A percentile compares a stretch with the other conserved stretches of the same genome.
These are phyloP conservation scores for Dynastes hyllus DNA, from an alignment of 2,888 invertebrate species.

Conservation along the genomic window DNA sequence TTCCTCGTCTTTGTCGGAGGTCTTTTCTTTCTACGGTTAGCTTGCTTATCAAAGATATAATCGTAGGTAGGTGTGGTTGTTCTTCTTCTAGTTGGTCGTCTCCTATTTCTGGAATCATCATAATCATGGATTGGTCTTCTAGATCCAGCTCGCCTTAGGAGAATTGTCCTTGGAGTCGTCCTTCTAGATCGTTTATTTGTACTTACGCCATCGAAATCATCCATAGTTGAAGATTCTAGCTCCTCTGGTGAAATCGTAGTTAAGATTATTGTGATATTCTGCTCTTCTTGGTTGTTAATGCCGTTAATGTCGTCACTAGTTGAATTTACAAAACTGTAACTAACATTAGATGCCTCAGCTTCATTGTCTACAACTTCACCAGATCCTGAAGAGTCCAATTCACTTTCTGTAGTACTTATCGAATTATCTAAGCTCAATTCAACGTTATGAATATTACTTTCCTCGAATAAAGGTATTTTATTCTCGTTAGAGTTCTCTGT, in stretches of 20 bases:
- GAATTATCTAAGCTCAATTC: neutral
- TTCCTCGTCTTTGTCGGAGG: constrained; percentile 47
- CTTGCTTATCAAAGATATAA: constrained; percentile 43
- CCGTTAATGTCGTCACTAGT: neutral
- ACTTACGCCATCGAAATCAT: neutral
- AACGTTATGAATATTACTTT: neutral
- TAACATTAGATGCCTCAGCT: constrained; percentile 27
- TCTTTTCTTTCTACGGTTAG: constrained; percentile 48
- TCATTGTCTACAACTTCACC: constrained; percentile 1
- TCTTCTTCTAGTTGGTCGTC: constrained; percentile 39
- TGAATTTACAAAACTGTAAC: constrained; percentile 1
- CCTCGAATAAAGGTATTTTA: constrained; percentile 6
- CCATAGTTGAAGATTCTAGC: no score
- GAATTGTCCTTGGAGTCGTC: constrained; percentile 48
- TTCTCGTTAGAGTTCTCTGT: neutral
- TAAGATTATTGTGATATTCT: neutral
- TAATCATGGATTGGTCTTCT: constrained; percentile 42
- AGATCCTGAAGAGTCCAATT: neutral
- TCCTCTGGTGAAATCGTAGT: constrained; percentile 1
- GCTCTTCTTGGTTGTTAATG: neutral
- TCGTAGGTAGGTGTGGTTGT: constrained; percentile 53
- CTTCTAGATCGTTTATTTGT: constrained; percentile 16
- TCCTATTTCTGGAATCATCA: constrained; percentile 35
- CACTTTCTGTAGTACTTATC: neutral
- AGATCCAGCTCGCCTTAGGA: constrained; percentile 18